Evolutionary conservation across 2,113 vertebrate genomes (phyloP), one percentile per base, ranked within the genome.

Genomic region (Tor tambroides): DNA sequence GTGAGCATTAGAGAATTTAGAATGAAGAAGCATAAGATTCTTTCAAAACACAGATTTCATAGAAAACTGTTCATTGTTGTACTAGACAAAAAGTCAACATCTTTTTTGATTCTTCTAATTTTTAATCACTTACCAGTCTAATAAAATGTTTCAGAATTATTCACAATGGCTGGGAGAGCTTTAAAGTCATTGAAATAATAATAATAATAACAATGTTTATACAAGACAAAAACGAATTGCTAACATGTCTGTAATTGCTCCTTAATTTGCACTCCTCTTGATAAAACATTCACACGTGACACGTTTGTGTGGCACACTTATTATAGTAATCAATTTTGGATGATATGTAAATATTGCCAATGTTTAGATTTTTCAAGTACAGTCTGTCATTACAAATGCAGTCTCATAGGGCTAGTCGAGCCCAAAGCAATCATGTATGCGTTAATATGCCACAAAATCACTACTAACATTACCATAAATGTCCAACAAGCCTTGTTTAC

Each of bases 381-480:
- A 23, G 11, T 61, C 32, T 80, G 54, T 80, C 54, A 80, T 81
- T 41, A 81, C 79, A 82, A 49, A 82, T 49, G 1, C 11, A n/a
- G 51, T 28, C 59, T 63, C 38, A 67, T 4, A 65, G 23, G 79
- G 41, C 23, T 65, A 65, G 23, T 46, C 35, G 1, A 15, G 14
- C 43, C 43, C 81, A 83, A 71, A 83, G 41, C 63, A 51, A 51
- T 71, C 81, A 35, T 5, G 26, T 21, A 26, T 43, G 28, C 35
- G 51, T 79, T 79, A 80, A 80, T 19, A 67, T 46, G 38, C 14
- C 59, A 38, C 59, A 65, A 82, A 67, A 82, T 65, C 17, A 1
- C 80, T 65, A 12, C 38, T 65, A 12, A 67, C 59, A 46, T 67
- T 82, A 82, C 80, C 80, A 46, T 82, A 82, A 65, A 82, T 82